Conservation (phyloP, 1,140 invertebrate genomes). For the Neocloeon triangulifer region DNA sequence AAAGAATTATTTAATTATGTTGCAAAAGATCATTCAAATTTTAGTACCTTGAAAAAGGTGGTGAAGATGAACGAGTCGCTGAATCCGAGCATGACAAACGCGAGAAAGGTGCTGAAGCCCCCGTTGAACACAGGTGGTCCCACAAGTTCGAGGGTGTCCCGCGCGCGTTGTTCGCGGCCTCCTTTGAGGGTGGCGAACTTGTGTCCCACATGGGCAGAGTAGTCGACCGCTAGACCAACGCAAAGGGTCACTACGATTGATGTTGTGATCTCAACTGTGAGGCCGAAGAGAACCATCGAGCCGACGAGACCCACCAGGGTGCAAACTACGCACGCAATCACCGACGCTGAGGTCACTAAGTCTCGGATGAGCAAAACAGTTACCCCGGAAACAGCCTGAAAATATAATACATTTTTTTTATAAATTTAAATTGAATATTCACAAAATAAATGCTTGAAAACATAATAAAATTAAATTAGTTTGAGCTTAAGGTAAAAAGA, state of each 20-base stretch:
- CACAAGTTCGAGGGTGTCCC: constrained; percentile 18
- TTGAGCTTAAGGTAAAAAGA: too few species aligned
- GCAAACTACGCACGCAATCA: constrained; percentile 24
- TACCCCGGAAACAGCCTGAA: constrained; percentile 23
- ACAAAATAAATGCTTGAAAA: too few species aligned
- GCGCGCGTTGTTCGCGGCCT: constrained; percentile 19
- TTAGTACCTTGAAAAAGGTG: constrained; percentile 27
- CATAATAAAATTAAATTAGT: too few species aligned
- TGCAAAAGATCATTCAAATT: too few species aligned
- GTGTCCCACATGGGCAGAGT: constrained; percentile 29
- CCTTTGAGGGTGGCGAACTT: constrained; percentile 23
- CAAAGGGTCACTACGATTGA: constrained; percentile 25
- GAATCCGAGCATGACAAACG: constrained; percentile 22
- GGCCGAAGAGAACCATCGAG: constrained; percentile 26
- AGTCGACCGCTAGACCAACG: constrained; percentile 30
- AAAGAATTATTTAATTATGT: constrained; percentile 1
- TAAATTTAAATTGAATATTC: too few species aligned
- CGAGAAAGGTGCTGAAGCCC: constrained; percentile 25
- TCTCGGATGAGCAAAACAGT: constrained; percentile 28
- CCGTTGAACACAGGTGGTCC: constrained; percentile 26
- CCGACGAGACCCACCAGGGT: constrained; percentile 30
- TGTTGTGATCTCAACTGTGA: constrained; percentile 31
- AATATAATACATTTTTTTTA: too few species aligned
- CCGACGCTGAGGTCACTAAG: constrained; percentile 23
- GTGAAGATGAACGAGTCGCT: constrained; percentile 23